These are phyloP conservation scores for Drosophila antonietae DNA, from an alignment of 2,888 invertebrate species.

Conservation along the genomic window DNA sequence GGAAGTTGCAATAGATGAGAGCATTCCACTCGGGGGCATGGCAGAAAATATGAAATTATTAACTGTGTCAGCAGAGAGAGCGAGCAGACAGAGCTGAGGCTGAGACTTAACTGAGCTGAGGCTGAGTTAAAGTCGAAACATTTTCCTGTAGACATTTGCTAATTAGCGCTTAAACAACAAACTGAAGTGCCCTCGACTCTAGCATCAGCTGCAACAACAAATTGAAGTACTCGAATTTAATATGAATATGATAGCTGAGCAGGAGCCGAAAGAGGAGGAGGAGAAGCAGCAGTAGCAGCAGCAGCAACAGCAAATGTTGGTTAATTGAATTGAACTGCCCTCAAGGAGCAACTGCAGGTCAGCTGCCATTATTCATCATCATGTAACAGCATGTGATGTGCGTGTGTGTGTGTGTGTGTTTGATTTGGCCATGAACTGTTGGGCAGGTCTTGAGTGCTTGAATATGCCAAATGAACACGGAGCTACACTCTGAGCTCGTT, in stretches of 20 bases:
- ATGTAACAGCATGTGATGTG: constrained; percentile 28
- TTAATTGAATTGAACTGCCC: constrained; percentile 71
- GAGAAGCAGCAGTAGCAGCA: neutral
- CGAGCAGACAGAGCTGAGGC: no score
- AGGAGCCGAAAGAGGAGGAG: neutral
- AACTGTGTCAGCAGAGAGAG: constrained; percentile 12
- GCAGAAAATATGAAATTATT: constrained; percentile 31
- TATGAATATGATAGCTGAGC: constrained; percentile 12
- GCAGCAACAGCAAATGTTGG: constrained; percentile 28
- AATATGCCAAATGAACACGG: constrained; percentile 11
- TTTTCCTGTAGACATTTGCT: constrained; percentile 47
- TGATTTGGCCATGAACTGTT: constrained; percentile 41
- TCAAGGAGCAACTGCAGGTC: constrained; percentile 43
- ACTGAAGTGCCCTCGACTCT: constrained; percentile 19
- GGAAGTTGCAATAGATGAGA: constrained; percentile 1
- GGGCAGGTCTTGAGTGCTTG: constrained; percentile 16
- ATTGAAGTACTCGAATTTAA: constrained; percentile 31
- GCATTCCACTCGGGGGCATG: constrained; percentile 3
- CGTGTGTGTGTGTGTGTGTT: neutral
- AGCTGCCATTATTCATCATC: constrained; percentile 58
- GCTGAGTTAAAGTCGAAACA: constrained; percentile 37
- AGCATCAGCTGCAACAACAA: constrained; percentile 35
- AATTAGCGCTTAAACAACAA: constrained; percentile 61
- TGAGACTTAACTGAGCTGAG: neutral
- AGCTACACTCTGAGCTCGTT: constrained; percentile 40